phyloP scores from a whole-genome alignment of 2,113 vertebrate species.

The Syngnathus typhle region DNA sequence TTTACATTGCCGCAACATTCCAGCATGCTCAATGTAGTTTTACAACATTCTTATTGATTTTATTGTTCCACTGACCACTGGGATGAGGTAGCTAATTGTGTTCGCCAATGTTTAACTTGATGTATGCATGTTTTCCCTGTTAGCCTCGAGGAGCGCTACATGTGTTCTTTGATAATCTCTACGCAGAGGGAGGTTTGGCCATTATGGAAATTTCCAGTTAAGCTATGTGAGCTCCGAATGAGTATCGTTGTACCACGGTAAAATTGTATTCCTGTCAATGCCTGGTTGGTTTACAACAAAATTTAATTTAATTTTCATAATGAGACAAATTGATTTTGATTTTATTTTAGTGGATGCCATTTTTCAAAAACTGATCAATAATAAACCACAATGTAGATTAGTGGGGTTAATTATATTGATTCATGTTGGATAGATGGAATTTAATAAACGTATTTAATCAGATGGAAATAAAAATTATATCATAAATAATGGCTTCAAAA shows the following conservation, averaged over 20 bases:
- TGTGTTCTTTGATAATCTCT: slow-evolving; percentile 68
- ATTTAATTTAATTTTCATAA: slow-evolving; percentile 6
- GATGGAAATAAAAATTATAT: not conserved
- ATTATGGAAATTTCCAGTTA: slow-evolving; percentile 67
- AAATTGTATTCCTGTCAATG: slow-evolving; percentile 29
- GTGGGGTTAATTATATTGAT: not conserved
- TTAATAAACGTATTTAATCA: not conserved
- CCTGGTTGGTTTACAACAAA: slow-evolving; percentile 7
- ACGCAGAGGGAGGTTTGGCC: slow-evolving; percentile 63
- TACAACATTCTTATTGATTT: slow-evolving; percentile 58
- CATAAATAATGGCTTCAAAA: too few relatives aligned
- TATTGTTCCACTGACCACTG: slow-evolving; percentile 59
- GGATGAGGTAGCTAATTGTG: slow-evolving; percentile 66
- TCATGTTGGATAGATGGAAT: not conserved
- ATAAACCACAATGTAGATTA: not conserved
- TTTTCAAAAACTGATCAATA: not conserved
- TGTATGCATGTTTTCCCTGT: slow-evolving; percentile 61
- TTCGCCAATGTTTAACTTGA: slow-evolving; percentile 60
- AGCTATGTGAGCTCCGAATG: slow-evolving; percentile 50
- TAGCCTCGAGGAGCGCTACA: slow-evolving; percentile 64
- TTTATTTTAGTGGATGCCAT: not conserved
- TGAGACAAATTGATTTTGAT: slow-evolving; percentile 10
- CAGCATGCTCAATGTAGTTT: slow-evolving; percentile 41
- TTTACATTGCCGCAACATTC: slow-evolving; percentile 4
- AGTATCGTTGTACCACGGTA: slow-evolving; percentile 28